These are phyloP conservation scores for Standfussiana lucernea DNA, from an alignment of 2,888 invertebrate species.

Conservation along the genomic window DNA sequence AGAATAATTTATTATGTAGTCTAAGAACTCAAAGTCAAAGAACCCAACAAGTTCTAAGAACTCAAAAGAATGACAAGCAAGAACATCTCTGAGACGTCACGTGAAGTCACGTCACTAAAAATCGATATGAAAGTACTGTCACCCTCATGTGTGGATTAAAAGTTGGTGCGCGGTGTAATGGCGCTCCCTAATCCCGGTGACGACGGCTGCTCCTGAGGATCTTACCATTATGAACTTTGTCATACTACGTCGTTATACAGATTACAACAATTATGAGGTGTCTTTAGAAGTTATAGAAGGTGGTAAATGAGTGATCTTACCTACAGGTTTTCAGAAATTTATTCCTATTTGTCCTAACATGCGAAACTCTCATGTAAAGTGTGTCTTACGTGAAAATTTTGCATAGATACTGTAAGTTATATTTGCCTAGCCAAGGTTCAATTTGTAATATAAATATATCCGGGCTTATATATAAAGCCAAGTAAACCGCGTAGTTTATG, in stretches of 20 bases:
- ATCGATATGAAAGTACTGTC: conserved; percentile 30
- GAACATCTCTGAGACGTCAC: neutral
- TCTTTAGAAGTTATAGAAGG: conserved; percentile 21
- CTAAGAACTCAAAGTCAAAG: neutral
- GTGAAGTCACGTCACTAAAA: conserved; percentile 22
- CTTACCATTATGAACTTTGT: conserved; percentile 48
- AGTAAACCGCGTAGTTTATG: conserved; percentile 3
- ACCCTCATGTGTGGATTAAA: conserved; percentile 48
- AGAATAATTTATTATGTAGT: neutral
- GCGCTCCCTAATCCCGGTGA: conserved; percentile 24
- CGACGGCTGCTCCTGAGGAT: conserved; percentile 33
- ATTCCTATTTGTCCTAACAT: neutral
- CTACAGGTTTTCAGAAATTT: neutral
- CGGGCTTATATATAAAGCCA: neutral
- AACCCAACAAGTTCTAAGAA: neutral
- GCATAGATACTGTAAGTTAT: neutral
- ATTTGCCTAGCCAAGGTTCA: neutral
- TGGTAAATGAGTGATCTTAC: conserved; percentile 12
- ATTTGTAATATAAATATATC: conserved; percentile 25
- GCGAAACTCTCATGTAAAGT: neutral
- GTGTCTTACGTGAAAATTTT: neutral
- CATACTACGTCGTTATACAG: conserved; percentile 40
- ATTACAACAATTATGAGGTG: conserved; percentile 52
- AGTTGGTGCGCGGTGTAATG: conserved; percentile 42
- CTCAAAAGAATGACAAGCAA: neutral